Percentiles rank a stretch among this genome's conserved stretches.
Evolutionary conservation across 1,140 invertebrate species (phyloP).

Genomic region (Drosophila kikkawai): DNA sequence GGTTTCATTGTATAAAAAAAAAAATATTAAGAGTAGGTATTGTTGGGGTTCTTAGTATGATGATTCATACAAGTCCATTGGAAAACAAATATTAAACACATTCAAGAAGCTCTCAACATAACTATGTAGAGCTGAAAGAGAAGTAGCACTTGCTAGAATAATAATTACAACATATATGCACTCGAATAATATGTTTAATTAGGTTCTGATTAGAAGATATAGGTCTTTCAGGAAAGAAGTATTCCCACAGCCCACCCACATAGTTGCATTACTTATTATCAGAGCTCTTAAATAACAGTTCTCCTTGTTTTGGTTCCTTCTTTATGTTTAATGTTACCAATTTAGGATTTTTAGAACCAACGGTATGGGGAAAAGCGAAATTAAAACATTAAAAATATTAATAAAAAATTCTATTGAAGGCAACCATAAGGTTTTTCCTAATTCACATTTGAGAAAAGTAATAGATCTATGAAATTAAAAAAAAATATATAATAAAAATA

Average conservation of each 20-base stretch:
- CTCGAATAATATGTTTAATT: not conserved
- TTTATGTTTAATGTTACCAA: not conserved
- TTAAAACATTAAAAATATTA: too few species aligned
- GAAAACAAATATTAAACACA: not conserved
- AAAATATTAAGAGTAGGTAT: not conserved
- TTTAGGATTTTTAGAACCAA: not conserved
- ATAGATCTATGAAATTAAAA: too few species aligned
- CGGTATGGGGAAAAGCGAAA: too few species aligned
- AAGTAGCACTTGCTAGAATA: not conserved
- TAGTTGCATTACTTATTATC: not conserved
- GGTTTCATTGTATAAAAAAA: not conserved
- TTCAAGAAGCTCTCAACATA: not conserved
- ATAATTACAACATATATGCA: not conserved
- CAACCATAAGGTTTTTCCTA: too few species aligned
- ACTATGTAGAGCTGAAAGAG: not conserved
- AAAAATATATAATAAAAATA: too few species aligned
- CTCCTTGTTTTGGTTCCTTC: not conserved
- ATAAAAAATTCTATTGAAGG: too few species aligned
- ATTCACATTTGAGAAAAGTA: too few species aligned
- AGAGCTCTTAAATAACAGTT: slow-evolving; percentile 5
- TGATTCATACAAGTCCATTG: not conserved
- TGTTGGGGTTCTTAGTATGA: too few species aligned
- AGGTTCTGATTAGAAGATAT: not conserved
- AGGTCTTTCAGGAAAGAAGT: not conserved
- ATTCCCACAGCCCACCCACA: not conserved